Evolutionary conservation across 2,113 vertebrate species (phyloP).

Genomic region (Pao palembangensis): DNA sequence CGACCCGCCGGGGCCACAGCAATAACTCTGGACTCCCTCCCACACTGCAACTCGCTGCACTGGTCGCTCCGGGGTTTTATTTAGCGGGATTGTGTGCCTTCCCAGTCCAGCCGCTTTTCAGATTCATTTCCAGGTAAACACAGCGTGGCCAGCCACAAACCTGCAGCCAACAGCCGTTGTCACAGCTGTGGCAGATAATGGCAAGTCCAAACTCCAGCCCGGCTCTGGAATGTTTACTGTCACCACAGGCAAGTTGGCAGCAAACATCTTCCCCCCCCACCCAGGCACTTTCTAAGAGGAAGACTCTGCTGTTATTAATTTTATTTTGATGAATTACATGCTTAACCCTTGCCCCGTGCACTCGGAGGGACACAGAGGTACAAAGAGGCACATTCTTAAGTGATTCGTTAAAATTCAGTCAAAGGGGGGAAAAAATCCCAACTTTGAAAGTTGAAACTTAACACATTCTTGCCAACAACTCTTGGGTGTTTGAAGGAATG

Average conservation of each 20-base stretch:
- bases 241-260: constrained; percentile 82
- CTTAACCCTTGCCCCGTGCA: constrained; percentile 63
- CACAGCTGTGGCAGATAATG: constrained; percentile 83
- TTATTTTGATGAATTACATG: constrained; percentile 67
- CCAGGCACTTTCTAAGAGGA: constrained; percentile 68
- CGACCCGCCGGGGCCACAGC: constrained; percentile 68
- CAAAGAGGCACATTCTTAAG: constrained; percentile 39
- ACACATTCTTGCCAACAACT: constrained; percentile 72
- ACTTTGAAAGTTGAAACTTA: constrained; percentile 67
- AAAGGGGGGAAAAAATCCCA: constrained; percentile 24
- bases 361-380: constrained; percentile 30
- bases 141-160: constrained; percentile 73
- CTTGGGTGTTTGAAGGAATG: constrained; percentile 66
- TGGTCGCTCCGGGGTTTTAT: constrained; percentile 71
- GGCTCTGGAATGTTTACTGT: constrained; percentile 87
- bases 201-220: constrained; percentile 75
- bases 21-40: constrained; percentile 76
- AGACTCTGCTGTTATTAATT: constrained; percentile 75
- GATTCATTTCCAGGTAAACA: constrained; percentile 92
- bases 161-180: constrained; percentile 76
- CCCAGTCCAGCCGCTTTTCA: constrained; percentile 79
- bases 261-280: constrained; percentile 83
- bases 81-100: constrained; percentile 77
- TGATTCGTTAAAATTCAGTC: constrained; percentile 49
- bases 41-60: constrained; percentile 67